Conservation (phyloP, 2,888 invertebrate species). For the Watsonalla cultraria region DNA sequence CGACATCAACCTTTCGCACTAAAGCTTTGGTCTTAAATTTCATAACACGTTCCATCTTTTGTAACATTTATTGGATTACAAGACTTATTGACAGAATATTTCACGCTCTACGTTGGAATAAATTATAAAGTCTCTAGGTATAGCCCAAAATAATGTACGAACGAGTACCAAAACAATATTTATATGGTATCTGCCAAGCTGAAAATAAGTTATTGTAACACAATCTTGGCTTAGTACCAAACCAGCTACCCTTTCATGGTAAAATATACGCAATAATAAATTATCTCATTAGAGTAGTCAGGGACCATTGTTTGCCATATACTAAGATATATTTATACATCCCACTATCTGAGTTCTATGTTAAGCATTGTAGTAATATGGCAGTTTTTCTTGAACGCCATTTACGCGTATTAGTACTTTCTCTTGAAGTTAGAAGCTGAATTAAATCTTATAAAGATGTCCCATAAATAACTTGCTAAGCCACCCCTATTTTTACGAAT, state of each 20-base stretch:
- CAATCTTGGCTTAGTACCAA: background rate
- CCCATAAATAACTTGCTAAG: too few species aligned
- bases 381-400: too few species aligned
- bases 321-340: too few species aligned
- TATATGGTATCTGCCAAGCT: background rate
- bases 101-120: constrained; percentile 1
- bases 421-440: too few species aligned
- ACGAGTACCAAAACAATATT: background rate
- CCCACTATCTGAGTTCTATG: too few species aligned
- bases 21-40: constrained; percentile 50
- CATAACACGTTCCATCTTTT: constrained; percentile 36
- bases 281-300: too few species aligned
- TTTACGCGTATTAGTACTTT: too few species aligned
- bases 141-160: background rate
- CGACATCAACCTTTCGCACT: constrained; percentile 52
- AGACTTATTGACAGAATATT: constrained; percentile 19
- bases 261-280: too few species aligned
- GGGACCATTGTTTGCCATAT: too few species aligned
- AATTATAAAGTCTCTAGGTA: background rate
- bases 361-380: too few species aligned
- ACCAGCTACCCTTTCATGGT: background rate
- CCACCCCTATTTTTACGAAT: background rate
- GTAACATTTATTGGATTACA: constrained; percentile 43
- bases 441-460: too few species aligned
- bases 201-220: background rate